Evolutionary conservation across 2,888 invertebrate species (phyloP), one percentile per base, ranked within the genome.

Genomic region (Volucella inflata): DNA sequence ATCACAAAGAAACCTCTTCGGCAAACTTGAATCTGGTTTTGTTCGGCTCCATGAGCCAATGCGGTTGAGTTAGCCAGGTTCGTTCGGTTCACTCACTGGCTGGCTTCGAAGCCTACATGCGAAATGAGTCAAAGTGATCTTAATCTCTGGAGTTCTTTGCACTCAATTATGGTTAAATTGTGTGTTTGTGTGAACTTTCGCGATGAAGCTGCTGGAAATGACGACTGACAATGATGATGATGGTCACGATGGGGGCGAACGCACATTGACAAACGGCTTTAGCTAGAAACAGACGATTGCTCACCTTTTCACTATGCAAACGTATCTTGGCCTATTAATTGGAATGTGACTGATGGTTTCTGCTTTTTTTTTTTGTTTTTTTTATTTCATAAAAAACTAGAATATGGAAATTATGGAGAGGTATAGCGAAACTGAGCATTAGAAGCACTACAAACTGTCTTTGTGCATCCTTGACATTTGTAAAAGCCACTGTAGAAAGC

Each of bases 111-210:
- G 84, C 59, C 80, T 65, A 67, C 85, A 81, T 81, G 85, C 62
- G 72, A 64, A 81, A 85, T 85, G 85, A 81, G 60, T 85, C 64
- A 81, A 81, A 81, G 48, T 46, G 85, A 85, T 81, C 72, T 81
- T 81, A 76, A 85, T 85, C 85, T 50, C 17, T 57, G 81, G 59
- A 85, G 85, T 85, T 85, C 85, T 81, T 85, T 85, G 85, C 81
- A 85, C 85, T 85, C 77, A 72, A 70, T 80, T 74, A 81, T 76
- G 72, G 64, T 75, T 60, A 80, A 76, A 50, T 53, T 50, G 65
- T 17, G 70, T 42, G 17, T 44, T 14, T 44, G 59, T 71, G 55
- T 72, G 42, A 38, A 21, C 42, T 46, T 64, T 55, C 57, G 62
- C 68, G 53, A 30, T 67, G 67, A 80, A 67, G 30, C 74, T 46